Evolutionary conservation across 2,113 vertebrate genomes (phyloP).

Genomic region (Plestiodon gilberti): DNA sequence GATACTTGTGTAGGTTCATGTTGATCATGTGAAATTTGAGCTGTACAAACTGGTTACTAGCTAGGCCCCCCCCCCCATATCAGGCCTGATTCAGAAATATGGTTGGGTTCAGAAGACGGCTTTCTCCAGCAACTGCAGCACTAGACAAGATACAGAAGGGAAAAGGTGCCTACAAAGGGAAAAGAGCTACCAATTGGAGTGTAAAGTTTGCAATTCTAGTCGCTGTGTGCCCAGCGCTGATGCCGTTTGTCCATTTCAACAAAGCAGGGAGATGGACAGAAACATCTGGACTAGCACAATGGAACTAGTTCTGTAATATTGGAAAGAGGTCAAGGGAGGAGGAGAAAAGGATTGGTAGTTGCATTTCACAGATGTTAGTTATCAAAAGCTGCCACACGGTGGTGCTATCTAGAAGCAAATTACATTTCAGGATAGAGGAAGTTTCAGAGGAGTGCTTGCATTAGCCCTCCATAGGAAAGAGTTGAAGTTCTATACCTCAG

Average conservation of each 20-base stretch:
- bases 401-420: conserved; percentile 21
- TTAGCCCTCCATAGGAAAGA: not conserved
- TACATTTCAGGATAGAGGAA: not conserved
- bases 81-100: not conserved
- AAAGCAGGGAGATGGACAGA: not conserved
- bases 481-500: not conserved
- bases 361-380: not conserved
- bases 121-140: too few species aligned
- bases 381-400: conserved; percentile 12
- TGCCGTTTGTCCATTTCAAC: not conserved
- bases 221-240: not conserved
- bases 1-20: not conserved
- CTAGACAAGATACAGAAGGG: not conserved
- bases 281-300: too few species aligned
- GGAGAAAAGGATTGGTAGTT: not conserved
- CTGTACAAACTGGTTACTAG: not conserved
- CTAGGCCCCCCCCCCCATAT: not conserved
- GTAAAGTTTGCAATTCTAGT: not conserved
- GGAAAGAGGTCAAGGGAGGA: not conserved
- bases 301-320: not conserved
- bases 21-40: not conserved
- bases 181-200: not conserved
- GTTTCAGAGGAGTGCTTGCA: not conserved
- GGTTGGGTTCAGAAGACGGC: not conserved
- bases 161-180: too few species aligned